Evolutionary conservation across 1,140 invertebrate genomes (phyloP).

Genomic region (Psilanteris sp.): DNA sequence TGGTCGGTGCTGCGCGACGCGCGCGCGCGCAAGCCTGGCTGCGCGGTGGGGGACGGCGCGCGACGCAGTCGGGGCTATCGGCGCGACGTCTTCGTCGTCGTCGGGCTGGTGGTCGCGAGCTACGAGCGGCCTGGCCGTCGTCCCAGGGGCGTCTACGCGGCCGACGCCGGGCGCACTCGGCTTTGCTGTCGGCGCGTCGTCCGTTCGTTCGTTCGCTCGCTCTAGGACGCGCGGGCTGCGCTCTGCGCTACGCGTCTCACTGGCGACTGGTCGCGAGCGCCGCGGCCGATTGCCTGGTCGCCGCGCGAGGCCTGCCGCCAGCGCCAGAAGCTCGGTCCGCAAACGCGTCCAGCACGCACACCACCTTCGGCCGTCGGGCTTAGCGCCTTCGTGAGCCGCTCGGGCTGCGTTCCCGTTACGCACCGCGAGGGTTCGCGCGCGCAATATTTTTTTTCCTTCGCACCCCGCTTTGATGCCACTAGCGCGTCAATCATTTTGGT

Average conservation of each 20-base stretch:
- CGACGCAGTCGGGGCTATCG: slow-evolving; percentile 10
- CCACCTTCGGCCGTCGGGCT: too few species aligned
- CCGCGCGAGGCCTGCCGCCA: neutral
- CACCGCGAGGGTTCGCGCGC: too few species aligned
- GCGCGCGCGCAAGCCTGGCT: slow-evolving; percentile 38
- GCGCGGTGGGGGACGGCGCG: slow-evolving; percentile 11
- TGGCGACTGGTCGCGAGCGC: slow-evolving; percentile 68
- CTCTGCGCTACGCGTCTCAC: slow-evolving; percentile 77
- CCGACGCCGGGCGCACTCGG: slow-evolving; percentile 6
- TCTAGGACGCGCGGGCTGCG: slow-evolving; percentile 70
- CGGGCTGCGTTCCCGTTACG: too few species aligned
- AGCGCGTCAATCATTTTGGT: too few species aligned
- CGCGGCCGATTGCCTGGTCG: slow-evolving; percentile 44
- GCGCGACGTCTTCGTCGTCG: slow-evolving; percentile 15
- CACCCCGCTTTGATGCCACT: too few species aligned
- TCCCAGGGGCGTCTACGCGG: slow-evolving; percentile 16
- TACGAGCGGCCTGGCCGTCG: slow-evolving; percentile 1
- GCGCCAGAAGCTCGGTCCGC: too few species aligned
- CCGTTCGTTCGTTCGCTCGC: slow-evolving; percentile 28
- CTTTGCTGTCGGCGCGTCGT: neutral
- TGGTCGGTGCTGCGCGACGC: slow-evolving; percentile 48
- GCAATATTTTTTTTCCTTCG: too few species aligned
- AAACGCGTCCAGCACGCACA: too few species aligned
- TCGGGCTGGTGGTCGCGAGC: too few species aligned
- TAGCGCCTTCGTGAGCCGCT: too few species aligned